These are phyloP conservation scores for Toxotes jaculatrix DNA, from an alignment of 2,113 vertebrate species.

Conservation along the genomic window DNA sequence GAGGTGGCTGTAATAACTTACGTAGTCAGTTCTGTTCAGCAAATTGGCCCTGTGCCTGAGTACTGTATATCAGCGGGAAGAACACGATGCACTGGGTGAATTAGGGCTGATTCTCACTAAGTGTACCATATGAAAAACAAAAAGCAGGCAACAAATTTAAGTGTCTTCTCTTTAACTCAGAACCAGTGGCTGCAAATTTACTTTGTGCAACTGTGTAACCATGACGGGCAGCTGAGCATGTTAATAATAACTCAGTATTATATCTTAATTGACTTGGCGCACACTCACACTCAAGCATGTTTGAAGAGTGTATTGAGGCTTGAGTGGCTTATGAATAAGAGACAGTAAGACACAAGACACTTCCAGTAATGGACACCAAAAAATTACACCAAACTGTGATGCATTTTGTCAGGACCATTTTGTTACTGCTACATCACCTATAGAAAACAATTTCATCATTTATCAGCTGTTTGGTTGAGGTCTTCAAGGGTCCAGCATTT, in stretches of 20 bases:
- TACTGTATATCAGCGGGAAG: slow-evolving; percentile 20
- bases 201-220: slow-evolving; percentile 1
- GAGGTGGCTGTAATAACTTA: slow-evolving; percentile 23
- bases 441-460: not conserved
- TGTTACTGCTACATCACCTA: not conserved
- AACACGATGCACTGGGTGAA: slow-evolving; percentile 18
- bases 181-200: slow-evolving; percentile 8
- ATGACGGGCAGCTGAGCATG: not conserved
- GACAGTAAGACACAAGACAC: not conserved
- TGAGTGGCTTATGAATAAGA: not conserved
- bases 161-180: slow-evolving; percentile 23
- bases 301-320: not conserved
- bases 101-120: slow-evolving; percentile 23
- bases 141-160: not conserved
- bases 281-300: not conserved
- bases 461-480: not conserved
- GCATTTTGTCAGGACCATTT: not conserved
- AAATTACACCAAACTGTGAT: not conserved
- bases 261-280: slow-evolving; percentile 4
- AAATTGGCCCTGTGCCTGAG: slow-evolving; percentile 17
- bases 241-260: not conserved
- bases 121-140: not conserved
- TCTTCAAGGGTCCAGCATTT: not conserved
- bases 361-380: not conserved
- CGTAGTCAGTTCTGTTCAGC: not conserved